These are phyloP conservation scores for Camptogramma bilineatum DNA, from an alignment of 2,888 invertebrate species.

Conservation along the genomic window DNA sequence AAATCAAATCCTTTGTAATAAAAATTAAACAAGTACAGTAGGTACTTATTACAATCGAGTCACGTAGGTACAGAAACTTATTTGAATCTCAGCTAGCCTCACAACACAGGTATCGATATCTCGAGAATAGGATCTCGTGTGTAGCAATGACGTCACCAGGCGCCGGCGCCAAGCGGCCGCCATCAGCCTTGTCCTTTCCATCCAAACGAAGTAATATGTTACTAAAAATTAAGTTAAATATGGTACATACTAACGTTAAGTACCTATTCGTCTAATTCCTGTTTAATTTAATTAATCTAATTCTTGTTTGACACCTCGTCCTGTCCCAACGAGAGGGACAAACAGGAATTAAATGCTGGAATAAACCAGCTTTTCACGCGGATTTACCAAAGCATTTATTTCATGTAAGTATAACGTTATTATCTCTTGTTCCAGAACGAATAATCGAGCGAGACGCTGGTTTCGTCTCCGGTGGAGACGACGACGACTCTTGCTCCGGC, in stretches of 20 bases:
- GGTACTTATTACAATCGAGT: too few species aligned
- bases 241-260: conserved; percentile 23
- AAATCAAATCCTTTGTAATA: too few species aligned
- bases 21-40: too few species aligned
- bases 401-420: background rate
- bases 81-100: background rate
- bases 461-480: conserved; percentile 90
- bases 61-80: too few species aligned
- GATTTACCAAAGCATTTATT: too few species aligned
- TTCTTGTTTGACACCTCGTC: too few species aligned
- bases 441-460: conserved; percentile 88
- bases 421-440: conserved; percentile 81
- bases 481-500: conserved; percentile 86
- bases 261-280: too few species aligned
- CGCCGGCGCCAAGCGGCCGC: conserved; percentile 72
- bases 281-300: too few species aligned
- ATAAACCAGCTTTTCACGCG: too few species aligned
- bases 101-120: background rate
- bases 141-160: conserved; percentile 56
- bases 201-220: conserved; percentile 43
- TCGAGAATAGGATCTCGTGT: conserved; percentile 12
- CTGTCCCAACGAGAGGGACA: too few species aligned
- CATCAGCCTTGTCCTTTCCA: conserved; percentile 57
- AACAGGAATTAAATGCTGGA: too few species aligned
- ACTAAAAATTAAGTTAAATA: conserved; percentile 1